A percentile compares a stretch with the other conserved stretches of the same genome.
These are phyloP conservation scores for Zosterops lateralis DNA, from an alignment of 2,113 vertebrate genomes.

Conservation along the genomic window DNA sequence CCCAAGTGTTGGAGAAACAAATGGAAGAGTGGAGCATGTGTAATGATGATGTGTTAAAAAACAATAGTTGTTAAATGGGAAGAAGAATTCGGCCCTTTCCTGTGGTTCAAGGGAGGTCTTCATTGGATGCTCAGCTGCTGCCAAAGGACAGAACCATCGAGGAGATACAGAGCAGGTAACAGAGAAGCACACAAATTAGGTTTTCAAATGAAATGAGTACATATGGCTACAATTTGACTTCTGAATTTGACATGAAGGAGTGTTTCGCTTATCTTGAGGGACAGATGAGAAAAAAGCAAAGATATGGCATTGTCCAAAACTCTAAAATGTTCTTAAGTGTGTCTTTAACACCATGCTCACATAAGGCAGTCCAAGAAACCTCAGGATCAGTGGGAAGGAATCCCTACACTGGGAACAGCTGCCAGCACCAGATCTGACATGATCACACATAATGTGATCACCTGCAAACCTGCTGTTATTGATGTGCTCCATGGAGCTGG, in stretches of 20 bases:
- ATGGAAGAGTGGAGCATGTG: accelerated
- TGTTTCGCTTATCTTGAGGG: neutral
- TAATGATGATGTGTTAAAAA: neutral
- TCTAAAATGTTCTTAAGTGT: accelerated
- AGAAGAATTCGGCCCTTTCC: neutral
- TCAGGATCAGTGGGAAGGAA: neutral
- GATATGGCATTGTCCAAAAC: neutral
- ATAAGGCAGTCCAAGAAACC: neutral
- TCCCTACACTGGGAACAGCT: neutral
- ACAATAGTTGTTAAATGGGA: neutral
- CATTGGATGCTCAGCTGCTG: neutral
- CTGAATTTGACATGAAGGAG: neutral
- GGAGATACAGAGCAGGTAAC: neutral
- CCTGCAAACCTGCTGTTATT: neutral
- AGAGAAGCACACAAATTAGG: neutral
- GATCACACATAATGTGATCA: neutral
- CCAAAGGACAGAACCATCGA: neutral
- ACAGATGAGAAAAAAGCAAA: neutral
- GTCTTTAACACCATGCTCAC: neutral
- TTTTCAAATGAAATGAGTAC: neutral
- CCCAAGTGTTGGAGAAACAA: neutral
- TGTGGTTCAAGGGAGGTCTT: neutral
- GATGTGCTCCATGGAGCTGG: accelerated
- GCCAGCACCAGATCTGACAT: neutral
- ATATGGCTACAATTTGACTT: neutral